Evolutionary conservation across 2,797 vertebrate species (phyloP).

Genomic region (Propithecus perrieri): DNA sequence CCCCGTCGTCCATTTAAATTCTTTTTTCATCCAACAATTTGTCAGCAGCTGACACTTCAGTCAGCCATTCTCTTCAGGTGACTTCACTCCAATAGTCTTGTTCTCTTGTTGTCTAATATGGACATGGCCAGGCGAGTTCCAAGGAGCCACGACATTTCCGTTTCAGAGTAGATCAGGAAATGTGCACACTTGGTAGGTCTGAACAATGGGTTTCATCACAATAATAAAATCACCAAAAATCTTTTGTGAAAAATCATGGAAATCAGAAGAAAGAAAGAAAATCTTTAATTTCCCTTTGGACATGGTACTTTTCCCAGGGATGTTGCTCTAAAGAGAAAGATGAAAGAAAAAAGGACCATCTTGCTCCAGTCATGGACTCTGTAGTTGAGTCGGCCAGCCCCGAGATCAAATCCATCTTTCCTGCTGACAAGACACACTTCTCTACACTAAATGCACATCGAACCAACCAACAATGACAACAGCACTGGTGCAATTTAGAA

Average conservation of each 20-base stretch:
- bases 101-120: background rate
- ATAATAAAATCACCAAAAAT: background rate
- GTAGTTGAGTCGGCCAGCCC: background rate
- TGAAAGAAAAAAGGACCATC: background rate
- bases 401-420: background rate
- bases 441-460: background rate
- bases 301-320: background rate
- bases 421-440: accelerated
- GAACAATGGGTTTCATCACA: background rate
- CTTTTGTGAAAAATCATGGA: background rate
- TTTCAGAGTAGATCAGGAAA: background rate
- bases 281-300: background rate
- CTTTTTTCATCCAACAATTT: no score
- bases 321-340: background rate
- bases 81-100: background rate
- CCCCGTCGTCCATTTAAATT: background rate
- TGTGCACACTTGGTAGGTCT: background rate
- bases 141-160: accelerated
- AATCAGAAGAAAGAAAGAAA: background rate
- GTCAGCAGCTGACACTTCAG: background rate
- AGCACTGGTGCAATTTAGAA: background rate
- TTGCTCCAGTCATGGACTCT: background rate
- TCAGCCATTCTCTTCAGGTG: background rate
- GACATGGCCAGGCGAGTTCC: accelerated
- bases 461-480: no score